Base-by-base conservation (phyloP, 2,888 invertebrate genomes). In the Mythimna ferrago region DNA sequence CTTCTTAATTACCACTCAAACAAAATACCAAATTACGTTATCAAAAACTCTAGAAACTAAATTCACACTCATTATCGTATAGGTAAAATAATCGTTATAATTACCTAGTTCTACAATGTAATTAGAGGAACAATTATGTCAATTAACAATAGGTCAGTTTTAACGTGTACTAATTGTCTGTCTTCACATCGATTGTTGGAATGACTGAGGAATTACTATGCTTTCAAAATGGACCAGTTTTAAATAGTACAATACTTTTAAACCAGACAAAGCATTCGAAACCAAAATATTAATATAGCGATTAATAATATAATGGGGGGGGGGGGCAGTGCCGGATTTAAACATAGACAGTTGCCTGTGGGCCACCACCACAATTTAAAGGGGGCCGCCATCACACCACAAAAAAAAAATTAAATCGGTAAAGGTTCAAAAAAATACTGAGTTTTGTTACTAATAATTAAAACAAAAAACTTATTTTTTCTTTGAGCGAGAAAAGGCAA, bases 51-150 rank as follows among this genome's bases (percentile, higher is more conserved):
- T 14, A 26, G 56, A 32, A 65, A 48, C 16, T 48, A 16, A 76
- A n/a, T 38, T 56, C n/a, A 44, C 4, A 64, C 21, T 51, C 14
- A 81, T 76, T 77, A 66, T 11, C n/a, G 53, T 66, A 72, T 26
- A 32, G 16, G 77, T 70, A 81, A n/a, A 63, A 60, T 21, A 58
- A 80, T 66, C 56, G 60, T 66, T 62, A 62, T 57, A 60, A 38
- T n/a, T 53, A n/a, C 19, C 19, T 60, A 60, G 60, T 38, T 19
- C 60, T 21, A 66, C 51, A 32, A 63, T 51, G 66, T 44, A 67
- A 81, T 71, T 66, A 73, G 78, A 61, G 57, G 6, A 67, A 58
- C 76, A 71, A 76, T 76, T 61, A 80, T 21, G 62, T 44, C 65
- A 71, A 76, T 71, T 78, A 21, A 58, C 66, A 66, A 53, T 64